phyloP scores from a whole-genome alignment of 2,797 vertebrate species.

The Myiotriccus ornatus region DNA sequence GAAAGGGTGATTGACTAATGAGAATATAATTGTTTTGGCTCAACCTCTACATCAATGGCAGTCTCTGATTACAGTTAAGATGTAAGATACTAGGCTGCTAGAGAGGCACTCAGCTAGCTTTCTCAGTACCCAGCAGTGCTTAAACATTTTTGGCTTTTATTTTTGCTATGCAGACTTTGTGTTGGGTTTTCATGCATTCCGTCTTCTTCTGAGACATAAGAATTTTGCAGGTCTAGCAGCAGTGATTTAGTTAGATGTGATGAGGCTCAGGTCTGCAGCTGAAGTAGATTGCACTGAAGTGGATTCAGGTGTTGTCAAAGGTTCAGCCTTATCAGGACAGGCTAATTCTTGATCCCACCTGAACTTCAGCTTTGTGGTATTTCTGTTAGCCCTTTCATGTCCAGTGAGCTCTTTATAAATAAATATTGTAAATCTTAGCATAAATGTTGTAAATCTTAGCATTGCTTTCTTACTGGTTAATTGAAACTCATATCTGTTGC shows the following conservation, averaged over 20 bases:
- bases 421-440: not conserved
- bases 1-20: not conserved
- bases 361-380: not conserved
- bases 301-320: not conserved
- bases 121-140: not conserved
- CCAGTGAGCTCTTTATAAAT: not conserved
- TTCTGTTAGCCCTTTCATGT: not conserved
- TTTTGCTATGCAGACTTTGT: not conserved
- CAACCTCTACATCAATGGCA: not conserved
- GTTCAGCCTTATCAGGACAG: not conserved
- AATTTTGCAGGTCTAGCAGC: not conserved
- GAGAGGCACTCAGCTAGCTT: not conserved
- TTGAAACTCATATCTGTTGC: not conserved
- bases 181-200: not conserved
- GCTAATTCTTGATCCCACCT: not conserved
- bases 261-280: not conserved
- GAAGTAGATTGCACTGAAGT: not conserved
- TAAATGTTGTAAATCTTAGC: not conserved
- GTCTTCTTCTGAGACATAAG: not conserved
- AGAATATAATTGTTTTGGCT: conserved; percentile 26
- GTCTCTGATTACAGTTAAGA: not conserved
- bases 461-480: not conserved
- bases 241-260: not conserved
- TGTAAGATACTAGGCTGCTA: not conserved
- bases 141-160: not conserved